Evolutionary conservation across 2,797 vertebrate species (phyloP).

Genomic region (Mallotus villosus): DNA sequence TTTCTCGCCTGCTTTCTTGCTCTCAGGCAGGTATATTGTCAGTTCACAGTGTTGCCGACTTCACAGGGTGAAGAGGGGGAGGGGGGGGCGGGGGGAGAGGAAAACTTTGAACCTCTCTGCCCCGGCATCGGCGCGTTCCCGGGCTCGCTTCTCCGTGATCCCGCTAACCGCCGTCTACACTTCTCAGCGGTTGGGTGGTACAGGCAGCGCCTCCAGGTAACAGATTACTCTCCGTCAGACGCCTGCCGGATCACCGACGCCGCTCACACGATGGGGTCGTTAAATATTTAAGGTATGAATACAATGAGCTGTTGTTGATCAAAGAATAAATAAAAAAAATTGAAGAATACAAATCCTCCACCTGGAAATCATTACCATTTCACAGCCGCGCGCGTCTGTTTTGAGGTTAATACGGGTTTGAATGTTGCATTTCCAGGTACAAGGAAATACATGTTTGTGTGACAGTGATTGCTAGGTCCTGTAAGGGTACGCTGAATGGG

Average conservation of each 20-base stretch:
- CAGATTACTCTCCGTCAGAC: slow-evolving; percentile 73
- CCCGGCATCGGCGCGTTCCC: slow-evolving; percentile 32
- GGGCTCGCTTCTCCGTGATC: slow-evolving; percentile 44
- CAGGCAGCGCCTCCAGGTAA: slow-evolving; percentile 73
- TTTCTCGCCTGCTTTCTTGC: slow-evolving; percentile 29
- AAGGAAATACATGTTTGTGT: slow-evolving; percentile 31
- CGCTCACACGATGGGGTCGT: slow-evolving; percentile 70
- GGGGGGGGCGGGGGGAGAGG: neutral
- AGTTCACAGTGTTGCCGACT: slow-evolving; percentile 26
- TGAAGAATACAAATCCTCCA: slow-evolving; percentile 63
- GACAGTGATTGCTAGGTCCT: slow-evolving; percentile 12
- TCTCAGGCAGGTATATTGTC: slow-evolving; percentile 63
- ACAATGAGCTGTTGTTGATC: slow-evolving; percentile 60
- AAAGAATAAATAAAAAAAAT: slow-evolving; percentile 50
- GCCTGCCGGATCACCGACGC: slow-evolving; percentile 64
- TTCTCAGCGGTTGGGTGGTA: slow-evolving; percentile 56
- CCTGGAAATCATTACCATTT: slow-evolving; percentile 72
- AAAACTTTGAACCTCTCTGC: slow-evolving; percentile 68
- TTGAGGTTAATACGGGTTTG: slow-evolving; percentile 43
- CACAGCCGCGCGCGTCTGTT: slow-evolving; percentile 41
- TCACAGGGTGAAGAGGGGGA: slow-evolving; percentile 30
- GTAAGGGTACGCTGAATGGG: neutral
- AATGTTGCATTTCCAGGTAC: slow-evolving; percentile 32
- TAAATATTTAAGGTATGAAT: slow-evolving; percentile 80
- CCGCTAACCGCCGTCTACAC: slow-evolving; percentile 38